A percentile compares a stretch with the other conserved stretches of the same genome.
These are phyloP conservation scores for Anoplophora glabripennis DNA, from an alignment of 1,140 invertebrate genomes.

Conservation along the genomic window DNA sequence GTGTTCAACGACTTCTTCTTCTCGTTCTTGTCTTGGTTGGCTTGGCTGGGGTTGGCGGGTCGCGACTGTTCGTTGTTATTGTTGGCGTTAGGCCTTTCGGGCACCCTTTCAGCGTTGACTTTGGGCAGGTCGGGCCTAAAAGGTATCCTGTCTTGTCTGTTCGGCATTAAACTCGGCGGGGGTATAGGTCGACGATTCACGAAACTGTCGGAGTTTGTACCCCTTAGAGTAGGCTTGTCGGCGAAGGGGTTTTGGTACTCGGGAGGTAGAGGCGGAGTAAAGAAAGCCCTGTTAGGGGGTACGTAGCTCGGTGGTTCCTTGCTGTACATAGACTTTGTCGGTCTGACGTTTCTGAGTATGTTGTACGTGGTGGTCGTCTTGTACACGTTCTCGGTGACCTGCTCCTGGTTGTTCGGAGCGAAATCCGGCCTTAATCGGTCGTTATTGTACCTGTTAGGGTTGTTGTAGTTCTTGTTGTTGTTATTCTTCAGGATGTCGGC, in stretches of 20 bases:
- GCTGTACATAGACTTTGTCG: constrained; percentile 53
- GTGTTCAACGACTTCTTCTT: constrained; percentile 73
- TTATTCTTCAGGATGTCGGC: constrained; percentile 69
- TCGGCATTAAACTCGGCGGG: constrained; percentile 70
- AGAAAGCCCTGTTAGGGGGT: constrained; percentile 70
- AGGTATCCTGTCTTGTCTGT: constrained; percentile 71
- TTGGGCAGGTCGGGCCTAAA: constrained; percentile 61
- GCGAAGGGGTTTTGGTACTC: constrained; percentile 78
- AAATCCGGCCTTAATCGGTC: constrained; percentile 43
- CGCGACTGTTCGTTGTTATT: constrained; percentile 19
- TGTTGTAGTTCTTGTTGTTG: constrained; percentile 66
- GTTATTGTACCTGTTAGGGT: constrained; percentile 55
- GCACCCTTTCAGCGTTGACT: constrained; percentile 41
- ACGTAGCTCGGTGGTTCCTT: constrained; percentile 74
- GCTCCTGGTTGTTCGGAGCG: constrained; percentile 25
- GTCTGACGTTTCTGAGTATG: constrained; percentile 50
- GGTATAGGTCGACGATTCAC: constrained; percentile 68
- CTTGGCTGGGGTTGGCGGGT: constrained; percentile 22
- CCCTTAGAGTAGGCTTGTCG: constrained; percentile 76
- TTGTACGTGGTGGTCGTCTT: constrained; percentile 46
- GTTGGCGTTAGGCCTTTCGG: constrained; percentile 17
- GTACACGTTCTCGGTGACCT: constrained; percentile 43
- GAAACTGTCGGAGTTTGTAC: constrained; percentile 62
- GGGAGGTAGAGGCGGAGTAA: constrained; percentile 74
- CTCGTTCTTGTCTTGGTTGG: constrained; percentile 34